phyloP scores from a whole-genome alignment of 2,797 vertebrate species.

The Denticeps clupeoides region DNA sequence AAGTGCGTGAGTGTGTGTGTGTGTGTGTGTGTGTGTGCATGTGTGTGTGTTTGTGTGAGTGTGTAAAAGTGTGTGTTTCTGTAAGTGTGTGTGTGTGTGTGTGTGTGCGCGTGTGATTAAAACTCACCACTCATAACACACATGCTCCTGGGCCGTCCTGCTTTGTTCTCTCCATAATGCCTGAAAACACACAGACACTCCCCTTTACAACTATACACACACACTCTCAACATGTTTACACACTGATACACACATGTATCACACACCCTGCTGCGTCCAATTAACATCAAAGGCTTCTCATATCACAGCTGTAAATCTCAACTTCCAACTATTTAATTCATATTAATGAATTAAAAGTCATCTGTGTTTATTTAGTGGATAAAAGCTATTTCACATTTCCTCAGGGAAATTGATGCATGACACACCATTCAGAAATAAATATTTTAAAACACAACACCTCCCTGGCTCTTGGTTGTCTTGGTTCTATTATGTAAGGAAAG shows the following conservation, averaged over 20 bases:
- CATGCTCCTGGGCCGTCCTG: constrained; percentile 32
- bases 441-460: no score
- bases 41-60: background rate
- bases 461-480: no score
- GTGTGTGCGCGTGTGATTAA: background rate
- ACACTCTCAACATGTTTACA: background rate
- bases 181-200: constrained; percentile 44
- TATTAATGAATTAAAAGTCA: no score
- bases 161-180: constrained; percentile 36
- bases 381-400: no score
- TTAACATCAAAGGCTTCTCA: no score
- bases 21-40: background rate
- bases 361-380: no score
- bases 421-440: no score
- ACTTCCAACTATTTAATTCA: no score
- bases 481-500: no score
- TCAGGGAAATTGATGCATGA: no score
- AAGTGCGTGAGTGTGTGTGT: constrained; percentile 1
- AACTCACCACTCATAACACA: constrained; percentile 46
- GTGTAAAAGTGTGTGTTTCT: constrained; percentile 5
- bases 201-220: background rate
- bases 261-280: no score
- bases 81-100: constrained; percentile 2
- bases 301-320: no score
- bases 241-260: background rate